These are phyloP conservation scores for Nibea albiflora DNA, from an alignment of 2,113 vertebrate genomes.

Conservation along the genomic window DNA sequence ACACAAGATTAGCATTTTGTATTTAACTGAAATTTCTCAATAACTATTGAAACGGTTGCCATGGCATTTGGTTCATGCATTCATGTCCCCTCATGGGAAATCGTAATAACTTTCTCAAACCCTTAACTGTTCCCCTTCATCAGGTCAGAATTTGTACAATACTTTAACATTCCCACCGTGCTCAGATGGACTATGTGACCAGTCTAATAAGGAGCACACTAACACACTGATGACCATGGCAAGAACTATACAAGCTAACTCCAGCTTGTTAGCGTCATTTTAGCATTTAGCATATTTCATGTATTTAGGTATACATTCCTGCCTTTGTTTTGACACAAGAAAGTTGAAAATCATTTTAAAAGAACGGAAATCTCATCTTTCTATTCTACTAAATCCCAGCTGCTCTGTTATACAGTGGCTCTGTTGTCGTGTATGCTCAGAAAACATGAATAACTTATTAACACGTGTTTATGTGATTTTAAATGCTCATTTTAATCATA, in stretches of 20 bases:
- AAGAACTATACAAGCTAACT: neutral
- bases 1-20: neutral
- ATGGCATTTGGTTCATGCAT: too few species aligned
- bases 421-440: too few species aligned
- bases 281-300: neutral
- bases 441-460: too few species aligned
- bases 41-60: neutral
- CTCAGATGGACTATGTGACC: neutral
- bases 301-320: too few species aligned
- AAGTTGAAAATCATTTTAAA: neutral
- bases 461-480: slow-evolving; percentile 1
- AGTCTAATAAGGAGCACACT: neutral
- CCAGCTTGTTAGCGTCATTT: neutral
- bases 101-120: too few species aligned
- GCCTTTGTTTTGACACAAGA: neutral
- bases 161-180: neutral
- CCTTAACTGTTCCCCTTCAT: too few species aligned
- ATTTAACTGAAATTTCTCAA: neutral
- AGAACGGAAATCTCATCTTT: neutral
- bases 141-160: too few species aligned
- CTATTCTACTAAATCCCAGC: neutral
- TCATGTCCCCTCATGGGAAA: too few species aligned
- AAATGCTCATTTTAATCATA: neutral
- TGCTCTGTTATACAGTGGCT: neutral
- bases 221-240: neutral